Evolutionary conservation across 23 tunicate genomes (phyloP).

Genomic region (Diplosoma virens): DNA sequence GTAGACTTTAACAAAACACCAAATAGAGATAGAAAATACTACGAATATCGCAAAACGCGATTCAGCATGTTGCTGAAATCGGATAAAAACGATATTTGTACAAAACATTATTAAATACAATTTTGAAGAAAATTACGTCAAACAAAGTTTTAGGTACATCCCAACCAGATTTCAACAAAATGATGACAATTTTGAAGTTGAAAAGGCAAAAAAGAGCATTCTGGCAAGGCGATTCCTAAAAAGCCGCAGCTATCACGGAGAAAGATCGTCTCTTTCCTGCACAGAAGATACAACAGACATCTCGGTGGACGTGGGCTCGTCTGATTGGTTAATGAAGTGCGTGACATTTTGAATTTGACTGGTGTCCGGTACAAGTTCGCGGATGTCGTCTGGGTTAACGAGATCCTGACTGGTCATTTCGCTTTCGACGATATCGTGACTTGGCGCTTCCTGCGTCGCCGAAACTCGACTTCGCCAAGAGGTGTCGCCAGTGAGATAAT

Average conservation of each 20-base stretch:
- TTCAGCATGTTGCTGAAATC: no score
- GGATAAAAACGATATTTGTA: no score
- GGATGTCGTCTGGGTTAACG: background rate
- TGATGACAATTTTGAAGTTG: no score
- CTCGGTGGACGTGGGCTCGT: background rate
- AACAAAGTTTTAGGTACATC: no score
- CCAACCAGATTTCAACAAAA: no score
- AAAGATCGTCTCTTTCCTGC: constrained; percentile 22
- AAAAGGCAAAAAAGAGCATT: no score
- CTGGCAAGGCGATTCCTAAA: no score
- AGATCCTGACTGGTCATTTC: background rate
- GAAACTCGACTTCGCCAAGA: background rate
- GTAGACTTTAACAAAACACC: no score
- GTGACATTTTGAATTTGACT: background rate
- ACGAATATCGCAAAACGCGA: no score
- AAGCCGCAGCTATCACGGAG: constrained; percentile 9
- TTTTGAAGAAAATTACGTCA: no score
- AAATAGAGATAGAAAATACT: no score
- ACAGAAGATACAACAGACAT: constrained; percentile 1
- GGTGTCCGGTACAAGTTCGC: constrained; percentile 1
- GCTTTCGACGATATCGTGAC: background rate
- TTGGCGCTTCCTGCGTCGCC: background rate
- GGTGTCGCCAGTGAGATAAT: constrained; percentile 10
- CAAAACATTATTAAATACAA: no score
- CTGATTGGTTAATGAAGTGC: background rate